These are phyloP conservation scores for Microvelia longipes DNA, from an alignment of 1,140 invertebrate genomes.

Conservation along the genomic window DNA sequence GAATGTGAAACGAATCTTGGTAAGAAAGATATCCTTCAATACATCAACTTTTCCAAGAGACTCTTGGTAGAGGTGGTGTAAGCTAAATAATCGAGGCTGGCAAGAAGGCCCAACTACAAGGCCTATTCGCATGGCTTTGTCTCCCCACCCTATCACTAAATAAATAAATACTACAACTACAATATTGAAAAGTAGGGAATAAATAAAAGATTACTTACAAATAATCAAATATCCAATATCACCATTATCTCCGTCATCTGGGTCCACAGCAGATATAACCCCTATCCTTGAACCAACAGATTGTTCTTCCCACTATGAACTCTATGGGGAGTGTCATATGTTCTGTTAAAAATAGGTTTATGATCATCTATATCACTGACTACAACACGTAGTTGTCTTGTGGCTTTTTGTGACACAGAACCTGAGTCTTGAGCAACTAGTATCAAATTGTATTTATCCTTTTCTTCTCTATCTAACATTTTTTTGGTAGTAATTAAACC, in stretches of 20 bases:
- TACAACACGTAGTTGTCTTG: constrained; percentile 42
- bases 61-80: no score
- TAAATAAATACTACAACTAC: not conserved
- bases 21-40: no score
- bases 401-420: constrained; percentile 54
- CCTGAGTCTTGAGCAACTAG: constrained; percentile 58
- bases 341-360: constrained; percentile 52
- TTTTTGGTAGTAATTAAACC: constrained; percentile 56
- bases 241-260: constrained; percentile 58
- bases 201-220: constrained; percentile 34
- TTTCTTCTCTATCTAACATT: constrained; percentile 51
- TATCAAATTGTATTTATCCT: constrained; percentile 54
- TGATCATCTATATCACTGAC: constrained; percentile 67
- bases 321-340: constrained; percentile 44
- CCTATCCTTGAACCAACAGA: constrained; percentile 47
- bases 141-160: no score
- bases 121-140: no score
- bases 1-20: no score
- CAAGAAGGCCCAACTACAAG: no score
- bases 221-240: constrained; percentile 57
- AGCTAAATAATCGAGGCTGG: no score
- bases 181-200: not conserved
- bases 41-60: no score
- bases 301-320: constrained; percentile 48
- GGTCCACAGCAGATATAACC: constrained; percentile 48